Evolutionary conservation across 2,797 vertebrate species (phyloP).

Genomic region (Pangasius mekongensis): DNA sequence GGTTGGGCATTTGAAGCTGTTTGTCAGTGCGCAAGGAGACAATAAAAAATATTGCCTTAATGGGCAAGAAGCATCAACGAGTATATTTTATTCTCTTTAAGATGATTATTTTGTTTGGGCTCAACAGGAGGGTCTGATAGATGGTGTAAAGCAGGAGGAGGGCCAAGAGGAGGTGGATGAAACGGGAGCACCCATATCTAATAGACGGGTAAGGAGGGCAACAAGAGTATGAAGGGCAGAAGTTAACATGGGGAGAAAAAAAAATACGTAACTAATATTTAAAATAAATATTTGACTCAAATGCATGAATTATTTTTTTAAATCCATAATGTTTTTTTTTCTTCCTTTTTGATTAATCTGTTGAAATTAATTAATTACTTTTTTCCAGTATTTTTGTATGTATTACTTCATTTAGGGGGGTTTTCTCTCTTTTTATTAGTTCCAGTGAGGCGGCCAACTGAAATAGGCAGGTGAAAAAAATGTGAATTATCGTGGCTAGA

Average conservation of each 20-base stretch:
- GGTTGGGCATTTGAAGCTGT: not conserved
- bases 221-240: not conserved
- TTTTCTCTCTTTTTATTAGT: not conserved
- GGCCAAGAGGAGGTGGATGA: slow-evolving; percentile 86
- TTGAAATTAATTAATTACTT: not conserved
- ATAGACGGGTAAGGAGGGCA: slow-evolving; percentile 78
- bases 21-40: not conserved
- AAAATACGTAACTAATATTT: not conserved
- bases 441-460: not conserved
- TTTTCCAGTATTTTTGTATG: not conserved
- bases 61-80: not conserved
- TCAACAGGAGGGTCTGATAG: slow-evolving; percentile 76
- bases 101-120: slow-evolving; percentile 11
- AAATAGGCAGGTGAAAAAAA: not conserved
- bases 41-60: not conserved
- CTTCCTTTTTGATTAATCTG: no score
- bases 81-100: not conserved
- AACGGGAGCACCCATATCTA: slow-evolving; percentile 75
- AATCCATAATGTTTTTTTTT: not conserved
- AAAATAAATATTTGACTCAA: not conserved
- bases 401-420: not conserved
- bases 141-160: slow-evolving; percentile 83
- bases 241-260: not conserved
- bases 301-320: no score
- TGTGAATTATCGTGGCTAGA: not conserved